Percentiles rank a stretch among this genome's conserved stretches.
Evolutionary conservation across 2,113 vertebrate genomes (phyloP).

Genomic region (Caranx melampygus): DNA sequence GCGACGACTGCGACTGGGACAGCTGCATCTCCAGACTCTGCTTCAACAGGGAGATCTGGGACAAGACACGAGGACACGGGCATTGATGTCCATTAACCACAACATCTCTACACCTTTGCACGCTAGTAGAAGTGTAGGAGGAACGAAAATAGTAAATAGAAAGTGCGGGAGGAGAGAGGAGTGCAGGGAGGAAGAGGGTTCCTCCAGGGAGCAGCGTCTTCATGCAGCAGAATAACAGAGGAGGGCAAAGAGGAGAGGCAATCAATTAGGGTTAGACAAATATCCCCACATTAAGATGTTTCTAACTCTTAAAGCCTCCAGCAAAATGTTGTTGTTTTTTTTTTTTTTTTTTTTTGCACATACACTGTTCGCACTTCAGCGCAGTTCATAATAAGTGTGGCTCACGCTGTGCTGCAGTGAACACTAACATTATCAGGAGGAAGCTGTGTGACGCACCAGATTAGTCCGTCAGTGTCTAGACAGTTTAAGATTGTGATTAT

Average conservation of each 20-base stretch:
- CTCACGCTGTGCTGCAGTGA: constrained; percentile 6
- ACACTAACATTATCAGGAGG: not conserved
- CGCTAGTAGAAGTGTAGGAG: not conserved
- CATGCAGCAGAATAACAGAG: constrained; percentile 13
- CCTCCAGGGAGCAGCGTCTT: constrained; percentile 14
- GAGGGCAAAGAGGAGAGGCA: constrained; percentile 12
- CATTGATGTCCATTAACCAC: not conserved
- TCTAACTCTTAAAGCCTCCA: constrained; percentile 9
- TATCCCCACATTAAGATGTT: constrained; percentile 3
- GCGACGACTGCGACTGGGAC: constrained; percentile 95
- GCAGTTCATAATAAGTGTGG: constrained; percentile 5
- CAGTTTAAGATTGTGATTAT: constrained; percentile 14
- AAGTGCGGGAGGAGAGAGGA: not conserved
- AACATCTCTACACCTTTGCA: not conserved
- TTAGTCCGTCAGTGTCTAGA: constrained; percentile 38
- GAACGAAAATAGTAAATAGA: not conserved
- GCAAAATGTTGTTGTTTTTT: constrained; percentile 3
- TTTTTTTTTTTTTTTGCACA: constrained; percentile 29
- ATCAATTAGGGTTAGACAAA: constrained; percentile 50
- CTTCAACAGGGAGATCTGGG: constrained; percentile 95
- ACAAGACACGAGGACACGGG: not conserved
- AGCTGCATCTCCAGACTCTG: constrained; percentile 99
- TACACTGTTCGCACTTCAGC: constrained; percentile 1
- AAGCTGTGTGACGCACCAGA: constrained; percentile 27
- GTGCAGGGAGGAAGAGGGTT: not conserved